phyloP scores from a whole-genome alignment of 2,113 vertebrate species.

The Aphelocoma coerulescens region DNA sequence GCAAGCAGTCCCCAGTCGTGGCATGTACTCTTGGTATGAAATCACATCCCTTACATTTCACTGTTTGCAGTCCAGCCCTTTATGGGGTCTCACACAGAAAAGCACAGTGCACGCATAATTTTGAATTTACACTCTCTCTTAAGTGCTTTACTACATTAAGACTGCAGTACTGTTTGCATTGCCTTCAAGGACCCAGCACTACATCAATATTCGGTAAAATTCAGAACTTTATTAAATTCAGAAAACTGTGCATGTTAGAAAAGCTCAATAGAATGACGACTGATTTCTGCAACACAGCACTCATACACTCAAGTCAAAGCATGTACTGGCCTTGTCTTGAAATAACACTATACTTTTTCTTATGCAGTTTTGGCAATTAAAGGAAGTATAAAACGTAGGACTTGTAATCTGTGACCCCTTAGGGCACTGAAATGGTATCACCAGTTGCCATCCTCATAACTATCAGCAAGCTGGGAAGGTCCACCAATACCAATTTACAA shows the following conservation, averaged over 20 bases:
- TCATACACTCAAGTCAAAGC: background rate
- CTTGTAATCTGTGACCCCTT: background rate
- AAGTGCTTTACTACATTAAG: background rate
- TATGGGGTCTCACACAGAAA: background rate
- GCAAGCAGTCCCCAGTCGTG: accelerated
- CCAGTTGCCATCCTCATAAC: background rate
- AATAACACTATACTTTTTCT: background rate
- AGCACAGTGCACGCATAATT: background rate
- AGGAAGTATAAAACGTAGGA: background rate
- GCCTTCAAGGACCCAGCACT: background rate
- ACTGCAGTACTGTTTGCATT: background rate
- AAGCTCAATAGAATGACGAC: background rate
- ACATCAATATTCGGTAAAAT: background rate
- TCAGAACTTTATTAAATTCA: background rate
- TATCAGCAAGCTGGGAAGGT: background rate
- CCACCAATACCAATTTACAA: background rate
- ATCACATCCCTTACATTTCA: background rate
- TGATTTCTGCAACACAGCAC: background rate
- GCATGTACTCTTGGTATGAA: accelerated
- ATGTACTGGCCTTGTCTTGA: background rate
- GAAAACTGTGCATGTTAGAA: background rate
- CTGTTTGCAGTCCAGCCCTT: background rate
- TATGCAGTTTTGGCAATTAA: background rate
- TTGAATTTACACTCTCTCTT: background rate
- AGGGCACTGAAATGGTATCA: background rate